Evolutionary conservation across 2,888 invertebrate species (phyloP).

Genomic region (Bruchidius siliquastri): DNA sequence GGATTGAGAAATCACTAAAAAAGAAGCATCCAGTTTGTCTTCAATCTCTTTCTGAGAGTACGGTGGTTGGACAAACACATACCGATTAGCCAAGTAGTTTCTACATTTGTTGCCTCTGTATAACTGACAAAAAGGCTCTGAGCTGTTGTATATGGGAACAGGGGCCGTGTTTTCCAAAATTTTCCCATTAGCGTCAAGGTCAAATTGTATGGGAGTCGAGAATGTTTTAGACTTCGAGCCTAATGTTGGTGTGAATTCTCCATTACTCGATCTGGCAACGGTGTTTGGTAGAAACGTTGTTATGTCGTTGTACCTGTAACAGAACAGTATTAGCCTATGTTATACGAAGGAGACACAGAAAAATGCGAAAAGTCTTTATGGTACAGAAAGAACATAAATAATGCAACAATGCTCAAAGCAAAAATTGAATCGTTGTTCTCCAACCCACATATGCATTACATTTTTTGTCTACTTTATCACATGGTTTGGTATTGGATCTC

Average conservation of each 20-base stretch:
- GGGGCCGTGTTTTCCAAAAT: conserved; percentile 20
- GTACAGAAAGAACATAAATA: too few species aligned
- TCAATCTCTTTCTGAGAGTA: conserved; percentile 75
- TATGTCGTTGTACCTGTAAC: conserved; percentile 23
- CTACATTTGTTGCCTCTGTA: conserved; percentile 80
- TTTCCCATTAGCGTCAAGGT: conserved; percentile 29
- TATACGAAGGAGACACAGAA: too few species aligned
- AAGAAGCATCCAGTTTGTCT: conserved; percentile 74
- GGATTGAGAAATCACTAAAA: conserved; percentile 81
- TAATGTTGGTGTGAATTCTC: conserved; percentile 18
- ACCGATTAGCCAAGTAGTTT: conserved; percentile 70
- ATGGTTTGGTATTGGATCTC: too few species aligned
- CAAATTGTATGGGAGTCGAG: conserved; percentile 31
- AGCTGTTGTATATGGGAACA: conserved; percentile 35
- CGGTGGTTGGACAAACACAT: conserved; percentile 81
- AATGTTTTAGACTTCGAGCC: conserved; percentile 26
- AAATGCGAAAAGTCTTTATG: too few species aligned
- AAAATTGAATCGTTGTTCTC: too few species aligned
- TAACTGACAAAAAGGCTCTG: conserved; percentile 65
- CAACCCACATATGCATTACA: too few species aligned
- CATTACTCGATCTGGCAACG: conserved; percentile 15
- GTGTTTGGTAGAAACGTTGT: conserved; percentile 30
- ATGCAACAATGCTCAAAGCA: too few species aligned
- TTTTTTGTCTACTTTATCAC: too few species aligned
- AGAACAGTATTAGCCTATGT: conserved; percentile 5